Evolutionary conservation across 1,140 invertebrate genomes (phyloP).

Genomic region (Sminthurides bifidus): DNA sequence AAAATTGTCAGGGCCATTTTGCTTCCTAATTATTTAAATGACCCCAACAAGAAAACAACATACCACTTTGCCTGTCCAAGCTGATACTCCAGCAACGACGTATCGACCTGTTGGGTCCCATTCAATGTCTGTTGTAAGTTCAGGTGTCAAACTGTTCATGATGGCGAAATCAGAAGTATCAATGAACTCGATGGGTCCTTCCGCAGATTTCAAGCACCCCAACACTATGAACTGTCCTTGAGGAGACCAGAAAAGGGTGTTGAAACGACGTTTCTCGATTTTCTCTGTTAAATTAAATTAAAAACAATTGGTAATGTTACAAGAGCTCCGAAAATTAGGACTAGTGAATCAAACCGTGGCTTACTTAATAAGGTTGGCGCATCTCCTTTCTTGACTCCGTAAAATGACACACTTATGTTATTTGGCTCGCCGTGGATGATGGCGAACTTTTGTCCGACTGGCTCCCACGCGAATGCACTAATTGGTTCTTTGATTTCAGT

Average conservation of each 20-base stretch:
- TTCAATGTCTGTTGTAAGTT: conserved; percentile 86
- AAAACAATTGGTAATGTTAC: conserved; percentile 9
- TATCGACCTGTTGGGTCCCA: conserved; percentile 99
- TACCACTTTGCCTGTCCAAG: conserved; percentile 78
- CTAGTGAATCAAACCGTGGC: conserved; percentile 32
- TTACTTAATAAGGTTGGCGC: conserved; percentile 70
- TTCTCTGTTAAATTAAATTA: conserved; percentile 46
- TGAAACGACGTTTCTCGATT: conserved; percentile 81
- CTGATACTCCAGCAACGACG: conserved; percentile 86
- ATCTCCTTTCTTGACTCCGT: conserved; percentile 76
- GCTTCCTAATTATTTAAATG: background rate
- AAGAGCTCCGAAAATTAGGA: background rate
- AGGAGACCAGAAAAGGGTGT: conserved; percentile 93
- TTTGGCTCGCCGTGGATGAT: conserved; percentile 89
- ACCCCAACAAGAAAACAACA: background rate
- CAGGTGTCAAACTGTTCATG: conserved; percentile 88
- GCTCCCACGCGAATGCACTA: conserved; percentile 96
- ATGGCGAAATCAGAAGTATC: conserved; percentile 89
- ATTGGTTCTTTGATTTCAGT: conserved; percentile 89
- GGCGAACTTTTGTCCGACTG: conserved; percentile 86
- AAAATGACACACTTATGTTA: conserved; percentile 83
- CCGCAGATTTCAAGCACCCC: conserved; percentile 69
- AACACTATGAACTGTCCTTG: conserved; percentile 89
- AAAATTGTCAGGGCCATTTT: too few relatives aligned
- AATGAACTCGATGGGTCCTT: conserved; percentile 85